A percentile compares a stretch with the other conserved stretches of the same genome.
Evolutionary conservation across 2,888 invertebrate genomes (phyloP).

Genomic region (Hemithea aestivaria): DNA sequence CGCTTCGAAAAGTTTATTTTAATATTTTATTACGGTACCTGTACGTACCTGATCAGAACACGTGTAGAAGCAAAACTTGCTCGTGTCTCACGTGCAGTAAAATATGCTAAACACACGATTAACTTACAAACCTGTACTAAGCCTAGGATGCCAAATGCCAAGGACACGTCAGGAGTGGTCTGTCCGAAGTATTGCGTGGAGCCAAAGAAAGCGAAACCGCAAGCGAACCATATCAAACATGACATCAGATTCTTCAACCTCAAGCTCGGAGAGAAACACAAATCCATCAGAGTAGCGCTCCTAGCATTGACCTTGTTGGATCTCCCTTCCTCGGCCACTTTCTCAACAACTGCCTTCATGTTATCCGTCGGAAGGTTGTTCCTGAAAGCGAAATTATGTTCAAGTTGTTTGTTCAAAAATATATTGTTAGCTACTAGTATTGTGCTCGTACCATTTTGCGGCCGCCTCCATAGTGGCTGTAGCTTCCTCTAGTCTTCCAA

Average conservation of each 20-base stretch:
- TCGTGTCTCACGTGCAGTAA: too few species aligned
- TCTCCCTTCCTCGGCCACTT: slow-evolving; percentile 31
- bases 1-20: too few species aligned
- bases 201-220: slow-evolving; percentile 89
- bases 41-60: too few species aligned
- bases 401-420: too few species aligned
- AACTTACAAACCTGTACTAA: not conserved
- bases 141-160: not conserved
- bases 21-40: too few species aligned
- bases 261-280: slow-evolving; percentile 80
- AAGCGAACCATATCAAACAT: slow-evolving; percentile 84
- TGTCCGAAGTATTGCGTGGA: slow-evolving; percentile 87
- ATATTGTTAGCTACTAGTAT: too few species aligned
- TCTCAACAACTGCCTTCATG: slow-evolving; percentile 34
- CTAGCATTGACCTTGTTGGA: slow-evolving; percentile 25
- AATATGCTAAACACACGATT: too few species aligned
- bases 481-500: slow-evolving; percentile 81
- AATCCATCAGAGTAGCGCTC: slow-evolving; percentile 77
- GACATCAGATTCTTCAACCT: slow-evolving; percentile 81
- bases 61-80: too few species aligned
- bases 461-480: slow-evolving; percentile 79
- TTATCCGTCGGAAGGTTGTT: slow-evolving; percentile 62
- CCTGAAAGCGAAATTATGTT: slow-evolving; percentile 30
- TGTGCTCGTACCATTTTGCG: slow-evolving; percentile 71
- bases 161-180: slow-evolving; percentile 75